A percentile compares a stretch with the other conserved stretches of the same genome.
phyloP scores from a whole-genome alignment of 1,140 invertebrate species.

The Drosophila quadrilineata region DNA sequence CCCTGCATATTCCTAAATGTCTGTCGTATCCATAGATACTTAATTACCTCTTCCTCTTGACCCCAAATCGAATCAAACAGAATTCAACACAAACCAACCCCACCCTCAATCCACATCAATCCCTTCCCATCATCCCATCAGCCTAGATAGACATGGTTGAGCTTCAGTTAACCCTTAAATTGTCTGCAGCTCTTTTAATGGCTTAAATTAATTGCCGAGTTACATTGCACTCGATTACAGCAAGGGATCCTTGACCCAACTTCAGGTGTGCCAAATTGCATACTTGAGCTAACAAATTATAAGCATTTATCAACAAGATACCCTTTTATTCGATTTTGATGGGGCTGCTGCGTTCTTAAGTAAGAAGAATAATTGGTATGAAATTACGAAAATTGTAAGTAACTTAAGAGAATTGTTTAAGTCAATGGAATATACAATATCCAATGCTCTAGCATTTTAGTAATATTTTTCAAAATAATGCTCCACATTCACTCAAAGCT shows the following conservation, averaged over 20 bases:
- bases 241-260: neutral
- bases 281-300: neutral
- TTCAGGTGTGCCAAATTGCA: neutral
- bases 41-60: conserved; percentile 55
- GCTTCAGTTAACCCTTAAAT: conserved; percentile 25
- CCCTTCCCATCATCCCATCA: neutral
- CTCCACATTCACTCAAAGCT: too few species aligned
- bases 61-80: too few species aligned
- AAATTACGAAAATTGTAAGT: too few species aligned
- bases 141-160: conserved; percentile 21
- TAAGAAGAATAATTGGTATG: too few species aligned
- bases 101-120: too few species aligned
- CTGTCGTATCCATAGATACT: conserved; percentile 10
- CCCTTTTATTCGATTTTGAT: neutral
- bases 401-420: too few species aligned
- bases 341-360: too few species aligned
- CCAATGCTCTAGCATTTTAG: too few species aligned
- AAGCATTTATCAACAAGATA: neutral
- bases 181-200: conserved; percentile 39
- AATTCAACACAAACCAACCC: too few species aligned
- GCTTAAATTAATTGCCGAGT: conserved; percentile 70
- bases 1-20: neutral
- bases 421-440: too few species aligned
- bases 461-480: too few species aligned
- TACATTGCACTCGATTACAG: conserved; percentile 12